Evolutionary conservation across 2,113 vertebrate genomes (phyloP).

Genomic region (Oryzias melastigma): DNA sequence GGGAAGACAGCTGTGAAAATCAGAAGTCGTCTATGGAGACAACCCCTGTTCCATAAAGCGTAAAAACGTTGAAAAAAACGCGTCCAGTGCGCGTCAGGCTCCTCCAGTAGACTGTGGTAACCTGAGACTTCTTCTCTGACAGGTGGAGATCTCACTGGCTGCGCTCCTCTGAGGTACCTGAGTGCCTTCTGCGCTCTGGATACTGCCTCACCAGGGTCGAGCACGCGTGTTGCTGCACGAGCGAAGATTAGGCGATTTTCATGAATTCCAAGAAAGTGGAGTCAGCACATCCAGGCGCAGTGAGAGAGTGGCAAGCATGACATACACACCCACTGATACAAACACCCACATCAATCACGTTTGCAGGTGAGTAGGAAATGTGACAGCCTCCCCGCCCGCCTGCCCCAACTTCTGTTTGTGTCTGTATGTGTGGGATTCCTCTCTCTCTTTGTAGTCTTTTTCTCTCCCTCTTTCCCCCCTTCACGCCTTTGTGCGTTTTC

Average conservation of each 20-base stretch:
- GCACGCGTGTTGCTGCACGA: slow-evolving; percentile 44
- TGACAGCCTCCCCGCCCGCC: slow-evolving; percentile 54
- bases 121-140: slow-evolving; percentile 14
- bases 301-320: slow-evolving; percentile 46
- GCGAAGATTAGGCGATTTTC: slow-evolving; percentile 47
- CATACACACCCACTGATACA: slow-evolving; percentile 66
- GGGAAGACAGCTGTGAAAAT: slow-evolving; percentile 36
- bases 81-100: slow-evolving; percentile 25
- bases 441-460: slow-evolving; percentile 53
- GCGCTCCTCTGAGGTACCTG: slow-evolving; percentile 37
- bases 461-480: slow-evolving; percentile 43
- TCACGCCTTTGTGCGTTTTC: slow-evolving; percentile 62
- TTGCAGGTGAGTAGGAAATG: slow-evolving; percentile 72
- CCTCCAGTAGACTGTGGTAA: slow-evolving; percentile 6
- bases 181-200: slow-evolving; percentile 24
- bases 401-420: slow-evolving; percentile 59
- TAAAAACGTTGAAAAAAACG: slow-evolving; percentile 19
- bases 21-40: slow-evolving; percentile 25
- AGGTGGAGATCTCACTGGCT: slow-evolving; percentile 14
- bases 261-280: slow-evolving; percentile 56
- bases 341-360: slow-evolving; percentile 73
- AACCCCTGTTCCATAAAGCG: slow-evolving; percentile 51
- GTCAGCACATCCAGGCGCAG: slow-evolving; percentile 47
- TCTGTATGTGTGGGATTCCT: slow-evolving; percentile 55
- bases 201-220: slow-evolving; percentile 24